Evolutionary conservation across 2,113 vertebrate genomes (phyloP), one percentile per base, ranked within the genome.

Genomic region (Camelus dromedarius): DNA sequence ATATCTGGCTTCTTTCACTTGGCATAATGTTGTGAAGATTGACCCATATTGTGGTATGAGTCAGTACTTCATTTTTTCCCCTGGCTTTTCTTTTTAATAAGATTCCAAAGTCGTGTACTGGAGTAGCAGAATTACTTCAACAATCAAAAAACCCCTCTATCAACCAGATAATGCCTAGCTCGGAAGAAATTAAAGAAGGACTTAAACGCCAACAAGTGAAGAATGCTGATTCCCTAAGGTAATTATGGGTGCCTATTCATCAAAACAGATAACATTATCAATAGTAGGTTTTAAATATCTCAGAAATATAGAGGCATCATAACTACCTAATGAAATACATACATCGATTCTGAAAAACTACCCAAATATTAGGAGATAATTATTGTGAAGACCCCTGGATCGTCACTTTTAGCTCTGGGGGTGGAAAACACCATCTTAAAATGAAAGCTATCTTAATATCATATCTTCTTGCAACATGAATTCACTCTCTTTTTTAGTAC

Each of bases 171-270:
- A 85, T 98, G 38, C 99, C 98, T 76, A 77, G 97, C 90, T 97
- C 98, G 32, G 98, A 99, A 64, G 98, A 99, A 96, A 97, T 98
- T 89, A 95, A 98, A 82, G 92, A 99, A 75, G 99, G 99, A 96
- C 95, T 98, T 94, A 98, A 98, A 87, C 98, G 98, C 14, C 99
- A 99, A 96, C 98, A 98, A 81, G 98, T 98, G 86, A 99, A 99
- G 98, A 99, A 98, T n/a, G 95, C 97, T 0, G 99, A 99, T 46
- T 98, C 99, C 52, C 81, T 99, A n/a, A 98, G 98, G 99, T 99
- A 98, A 98, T 98, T 98, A 42, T 69, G 20, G 48, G 52, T 48
- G n/a, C 42, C 64, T 94, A 1, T 22, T 85, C 75, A 26, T 92
- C 62, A 73, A 77, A 6, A 38, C 22, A 66, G n/a, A 70, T 83